Conservation (phyloP, 2,888 invertebrate species). For the Plagodis pulveraria region DNA sequence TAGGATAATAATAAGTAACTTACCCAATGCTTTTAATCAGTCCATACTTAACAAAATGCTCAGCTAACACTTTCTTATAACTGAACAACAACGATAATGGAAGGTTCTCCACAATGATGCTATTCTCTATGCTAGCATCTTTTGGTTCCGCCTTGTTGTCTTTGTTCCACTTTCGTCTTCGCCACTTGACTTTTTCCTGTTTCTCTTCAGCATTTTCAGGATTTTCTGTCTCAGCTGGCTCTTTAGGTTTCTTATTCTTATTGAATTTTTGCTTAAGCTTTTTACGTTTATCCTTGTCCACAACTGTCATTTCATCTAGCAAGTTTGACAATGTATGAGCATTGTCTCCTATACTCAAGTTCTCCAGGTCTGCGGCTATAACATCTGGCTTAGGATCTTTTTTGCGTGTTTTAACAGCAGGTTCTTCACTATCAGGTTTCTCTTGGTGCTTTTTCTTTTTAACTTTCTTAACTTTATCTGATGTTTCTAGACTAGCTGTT, state of each 20-base stretch:
- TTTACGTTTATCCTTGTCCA: conserved; percentile 64
- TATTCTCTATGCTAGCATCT: conserved; percentile 42
- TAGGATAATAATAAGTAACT: conserved; percentile 17
- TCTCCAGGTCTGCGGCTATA: conserved; percentile 63
- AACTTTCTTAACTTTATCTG: conserved; percentile 44
- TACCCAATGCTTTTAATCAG: conserved; percentile 68
- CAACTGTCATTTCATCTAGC: conserved; percentile 73
- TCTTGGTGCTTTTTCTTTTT: conserved; percentile 60
- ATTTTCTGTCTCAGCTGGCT: conserved; percentile 37
- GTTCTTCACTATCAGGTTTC: conserved; percentile 48
- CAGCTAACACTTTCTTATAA: conserved; percentile 62
- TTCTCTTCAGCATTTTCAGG: conserved; percentile 42
- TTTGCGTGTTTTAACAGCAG: conserved; percentile 53
- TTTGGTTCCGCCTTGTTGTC: conserved; percentile 55
- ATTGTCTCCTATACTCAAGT: conserved; percentile 71
- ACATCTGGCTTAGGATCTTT: conserved; percentile 56
- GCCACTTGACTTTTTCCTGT: conserved; percentile 67
- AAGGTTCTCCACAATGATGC: conserved; percentile 67
- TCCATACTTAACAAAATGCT: conserved; percentile 67
- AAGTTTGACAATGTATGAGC: conserved; percentile 66
- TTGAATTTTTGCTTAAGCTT: conserved; percentile 54
- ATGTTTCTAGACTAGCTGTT: conserved; percentile 33
- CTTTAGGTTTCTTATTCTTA: conserved; percentile 48
- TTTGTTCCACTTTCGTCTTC: conserved; percentile 72
- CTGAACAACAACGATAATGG: conserved; percentile 61